Evolutionary conservation across 2,113 vertebrate genomes (phyloP).

Genomic region (Jaculus jaculus): DNA sequence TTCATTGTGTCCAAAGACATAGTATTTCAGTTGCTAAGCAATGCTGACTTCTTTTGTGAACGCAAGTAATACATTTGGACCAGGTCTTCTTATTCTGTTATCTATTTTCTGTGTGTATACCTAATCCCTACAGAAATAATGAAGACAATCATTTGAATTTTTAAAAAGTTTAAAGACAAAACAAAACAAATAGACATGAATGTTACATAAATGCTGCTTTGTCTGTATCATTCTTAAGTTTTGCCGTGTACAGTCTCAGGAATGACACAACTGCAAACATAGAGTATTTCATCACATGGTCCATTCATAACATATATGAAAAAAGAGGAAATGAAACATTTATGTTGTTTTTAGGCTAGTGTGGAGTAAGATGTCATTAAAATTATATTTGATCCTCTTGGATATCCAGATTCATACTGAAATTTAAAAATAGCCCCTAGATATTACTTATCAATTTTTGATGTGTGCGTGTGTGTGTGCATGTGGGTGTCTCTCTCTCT

Average conservation of each 20-base stretch:
- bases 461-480: neutral
- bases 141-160: neutral
- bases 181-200: neutral
- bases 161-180: neutral
- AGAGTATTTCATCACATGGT: neutral
- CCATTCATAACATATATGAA: neutral
- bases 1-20: neutral
- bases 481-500: no score
- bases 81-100: neutral
- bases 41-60: neutral
- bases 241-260: neutral
- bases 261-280: neutral
- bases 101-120: neutral
- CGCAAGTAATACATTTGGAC: neutral
- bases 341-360: neutral
- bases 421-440: constrained; percentile 11
- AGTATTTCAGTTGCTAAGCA: neutral
- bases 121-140: neutral
- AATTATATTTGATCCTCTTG: constrained; percentile 29
- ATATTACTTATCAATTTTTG: neutral
- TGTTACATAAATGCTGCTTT: neutral
- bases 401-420: neutral
- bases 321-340: neutral
- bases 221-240: neutral
- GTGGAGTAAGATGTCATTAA: neutral